Evolutionary conservation across 2,113 vertebrate genomes (phyloP).

Genomic region (Siphamia tubifer): DNA sequence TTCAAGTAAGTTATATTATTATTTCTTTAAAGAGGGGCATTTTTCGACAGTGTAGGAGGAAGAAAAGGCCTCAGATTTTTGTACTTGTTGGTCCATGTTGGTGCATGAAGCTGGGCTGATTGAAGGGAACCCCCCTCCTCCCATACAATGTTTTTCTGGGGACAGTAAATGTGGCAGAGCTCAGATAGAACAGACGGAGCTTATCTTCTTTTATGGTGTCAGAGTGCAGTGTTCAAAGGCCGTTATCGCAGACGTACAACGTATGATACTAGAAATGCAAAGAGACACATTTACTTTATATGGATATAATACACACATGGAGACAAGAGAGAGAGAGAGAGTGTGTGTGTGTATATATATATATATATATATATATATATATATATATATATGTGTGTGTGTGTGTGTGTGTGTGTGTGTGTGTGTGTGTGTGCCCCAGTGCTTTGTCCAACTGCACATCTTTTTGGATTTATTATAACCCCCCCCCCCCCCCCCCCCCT

Average conservation of each 20-base stretch:
- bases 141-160: slow-evolving; percentile 64
- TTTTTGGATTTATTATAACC: no score
- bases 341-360: no score
- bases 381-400: no score
- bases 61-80: slow-evolving; percentile 58
- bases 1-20: no score
- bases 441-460: no score
- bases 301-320: background rate
- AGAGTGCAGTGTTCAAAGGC: slow-evolving; percentile 56
- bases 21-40: no score
- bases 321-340: no score
- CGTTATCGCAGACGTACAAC: slow-evolving; percentile 57
- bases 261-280: slow-evolving; percentile 32
- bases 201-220: slow-evolving; percentile 74
- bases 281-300: slow-evolving; percentile 6
- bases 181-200: slow-evolving; percentile 63
- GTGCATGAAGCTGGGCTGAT: slow-evolving; percentile 70
- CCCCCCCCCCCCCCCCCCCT: no score
- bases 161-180: slow-evolving; percentile 72
- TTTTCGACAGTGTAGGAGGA: no score
- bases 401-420: no score
- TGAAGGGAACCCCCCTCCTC: slow-evolving; percentile 62
- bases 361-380: no score
- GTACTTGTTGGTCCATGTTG: slow-evolving; percentile 60
- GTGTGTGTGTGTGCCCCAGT: no score